phyloP scores from a whole-genome alignment of 2,888 invertebrate species.

The Eristalis tenax region DNA sequence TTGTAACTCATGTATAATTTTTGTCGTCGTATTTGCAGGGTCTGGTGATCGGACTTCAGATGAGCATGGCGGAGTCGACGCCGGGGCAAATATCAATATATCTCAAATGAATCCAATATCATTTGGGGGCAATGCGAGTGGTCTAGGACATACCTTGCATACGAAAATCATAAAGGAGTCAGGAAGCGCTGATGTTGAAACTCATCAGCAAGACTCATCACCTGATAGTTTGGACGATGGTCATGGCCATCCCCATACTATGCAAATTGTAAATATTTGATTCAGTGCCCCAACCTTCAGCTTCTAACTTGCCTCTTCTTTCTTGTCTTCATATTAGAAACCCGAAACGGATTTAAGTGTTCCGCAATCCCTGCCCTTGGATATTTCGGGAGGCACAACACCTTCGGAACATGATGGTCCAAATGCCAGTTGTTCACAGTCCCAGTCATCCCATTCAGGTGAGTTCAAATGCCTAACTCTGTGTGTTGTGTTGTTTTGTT shows the following conservation, averaged over 20 bases:
- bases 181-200: constrained; percentile 82
- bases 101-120: constrained; percentile 82
- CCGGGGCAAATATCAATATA: constrained; percentile 80
- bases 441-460: constrained; percentile 81
- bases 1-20: background rate
- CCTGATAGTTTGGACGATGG: constrained; percentile 83
- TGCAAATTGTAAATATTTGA: constrained; percentile 79
- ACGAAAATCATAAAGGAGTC: constrained; percentile 81
- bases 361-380: constrained; percentile 81
- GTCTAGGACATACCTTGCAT: constrained; percentile 79
- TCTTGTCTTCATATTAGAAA: constrained; percentile 75
- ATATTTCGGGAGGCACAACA: constrained; percentile 81
- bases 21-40: constrained; percentile 74
- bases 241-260: constrained; percentile 81
- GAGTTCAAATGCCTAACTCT: constrained; percentile 60
- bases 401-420: constrained; percentile 81
- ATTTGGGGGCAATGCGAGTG: constrained; percentile 80
- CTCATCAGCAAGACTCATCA: constrained; percentile 82
- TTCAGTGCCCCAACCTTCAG: constrained; percentile 14
- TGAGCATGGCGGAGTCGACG: constrained; percentile 80
- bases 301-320: constrained; percentile 59
- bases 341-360: constrained; percentile 81
- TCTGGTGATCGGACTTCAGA: constrained; percentile 83
- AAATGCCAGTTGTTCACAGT: constrained; percentile 76
- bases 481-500: constrained; percentile 60